Evolutionary conservation across 1,140 invertebrate genomes (phyloP).

Genomic region (Monomorium pharaonis): DNA sequence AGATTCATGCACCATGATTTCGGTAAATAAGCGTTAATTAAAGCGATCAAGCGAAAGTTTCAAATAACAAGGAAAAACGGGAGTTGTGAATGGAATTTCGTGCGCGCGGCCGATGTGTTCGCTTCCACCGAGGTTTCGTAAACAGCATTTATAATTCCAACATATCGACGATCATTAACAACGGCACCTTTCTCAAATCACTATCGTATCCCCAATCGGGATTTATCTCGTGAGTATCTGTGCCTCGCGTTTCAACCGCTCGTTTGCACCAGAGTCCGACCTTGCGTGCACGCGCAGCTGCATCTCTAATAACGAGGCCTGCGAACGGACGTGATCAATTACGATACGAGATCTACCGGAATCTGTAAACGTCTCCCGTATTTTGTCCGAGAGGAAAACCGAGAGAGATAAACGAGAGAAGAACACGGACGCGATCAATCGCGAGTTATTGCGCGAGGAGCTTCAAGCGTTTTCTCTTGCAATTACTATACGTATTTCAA

Average conservation of each 20-base stretch:
- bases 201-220: not conserved
- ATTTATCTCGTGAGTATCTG: conserved; percentile 51
- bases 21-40: not conserved
- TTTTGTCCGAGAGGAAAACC: not conserved
- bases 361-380: not conserved
- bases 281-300: conserved; percentile 52
- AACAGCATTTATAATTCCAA: not conserved
- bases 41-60: not conserved
- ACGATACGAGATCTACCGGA: conserved; percentile 46
- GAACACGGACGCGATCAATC: not conserved
- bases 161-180: not conserved
- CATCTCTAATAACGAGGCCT: conserved; percentile 57
- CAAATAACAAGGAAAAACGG: conserved; percentile 16
- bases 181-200: not conserved
- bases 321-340: conserved; percentile 61
- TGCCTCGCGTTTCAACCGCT: conserved; percentile 38
- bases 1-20: not conserved
- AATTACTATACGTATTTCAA: not conserved
- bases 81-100: conserved; percentile 60
- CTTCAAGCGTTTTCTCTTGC: not conserved
- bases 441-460: not conserved
- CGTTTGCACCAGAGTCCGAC: conserved; percentile 49
- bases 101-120: conserved; percentile 42
- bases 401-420: not conserved
- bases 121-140: conserved; percentile 51